Conservation (phyloP, 2,888 invertebrate genomes). For the Acleris laterana region DNA sequence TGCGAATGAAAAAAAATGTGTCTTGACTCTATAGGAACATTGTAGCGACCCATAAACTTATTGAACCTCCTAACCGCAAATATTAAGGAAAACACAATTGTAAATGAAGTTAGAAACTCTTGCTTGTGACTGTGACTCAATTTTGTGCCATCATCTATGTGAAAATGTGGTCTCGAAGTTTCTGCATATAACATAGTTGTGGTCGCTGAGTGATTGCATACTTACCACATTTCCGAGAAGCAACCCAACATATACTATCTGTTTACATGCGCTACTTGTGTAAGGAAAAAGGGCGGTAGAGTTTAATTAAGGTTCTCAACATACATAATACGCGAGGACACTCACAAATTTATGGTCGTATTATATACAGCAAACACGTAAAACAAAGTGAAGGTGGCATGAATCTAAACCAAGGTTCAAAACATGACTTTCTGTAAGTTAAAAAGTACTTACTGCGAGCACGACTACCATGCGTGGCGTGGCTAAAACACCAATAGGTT, state of each 20-base stretch:
- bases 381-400: background rate
- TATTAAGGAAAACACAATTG: no score
- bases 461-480: conserved; percentile 31
- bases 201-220: no score
- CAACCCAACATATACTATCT: background rate
- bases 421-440: background rate
- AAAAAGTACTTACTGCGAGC: conserved; percentile 6
- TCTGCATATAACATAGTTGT: background rate
- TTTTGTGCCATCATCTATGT: background rate
- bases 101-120: no score
- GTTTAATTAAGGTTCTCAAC: no score
- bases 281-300: no score
- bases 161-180: background rate
- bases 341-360: background rate
- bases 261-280: background rate
- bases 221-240: no score
- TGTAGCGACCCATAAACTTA: background rate
- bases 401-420: background rate
- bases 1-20: no score
- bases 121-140: background rate
- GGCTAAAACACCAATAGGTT: conserved; percentile 62
- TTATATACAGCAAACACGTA: background rate
- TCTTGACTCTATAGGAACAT: background rate
- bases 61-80: no score
- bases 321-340: background rate